phyloP scores from a whole-genome alignment of 2,888 invertebrate genomes.

The Galeruca laticollis region DNA sequence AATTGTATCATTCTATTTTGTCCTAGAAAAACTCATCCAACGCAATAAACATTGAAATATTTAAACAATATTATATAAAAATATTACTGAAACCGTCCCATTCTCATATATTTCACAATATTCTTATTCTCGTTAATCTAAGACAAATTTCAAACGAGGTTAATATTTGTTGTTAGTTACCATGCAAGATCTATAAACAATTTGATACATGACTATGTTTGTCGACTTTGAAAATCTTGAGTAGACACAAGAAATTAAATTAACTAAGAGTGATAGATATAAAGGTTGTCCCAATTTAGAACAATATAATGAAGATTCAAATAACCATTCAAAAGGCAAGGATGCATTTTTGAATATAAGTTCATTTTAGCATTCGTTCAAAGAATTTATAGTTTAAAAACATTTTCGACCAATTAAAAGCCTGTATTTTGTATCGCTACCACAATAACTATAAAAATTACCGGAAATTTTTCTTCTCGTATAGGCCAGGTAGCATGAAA shows the following conservation, averaged over 20 bases:
- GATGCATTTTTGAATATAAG: too few species aligned
- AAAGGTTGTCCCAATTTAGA: background rate
- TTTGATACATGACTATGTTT: slow-evolving; percentile 19
- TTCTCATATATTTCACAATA: background rate
- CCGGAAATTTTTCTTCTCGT: too few species aligned
- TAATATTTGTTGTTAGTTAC: slow-evolving; percentile 14
- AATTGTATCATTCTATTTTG: background rate
- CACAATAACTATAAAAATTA: too few species aligned
- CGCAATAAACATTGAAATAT: background rate
- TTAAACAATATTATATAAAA: background rate
- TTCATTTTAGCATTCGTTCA: too few species aligned
- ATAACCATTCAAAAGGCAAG: too few species aligned
- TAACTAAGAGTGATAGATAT: background rate
- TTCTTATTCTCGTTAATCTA: slow-evolving; percentile 1
- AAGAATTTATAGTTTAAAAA: too few species aligned
- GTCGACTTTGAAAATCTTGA: slow-evolving; percentile 7
- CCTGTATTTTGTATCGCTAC: too few species aligned
- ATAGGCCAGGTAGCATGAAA: too few species aligned
- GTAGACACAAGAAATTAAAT: background rate
- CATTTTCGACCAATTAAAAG: too few species aligned
- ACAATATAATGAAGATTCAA: too few species aligned
- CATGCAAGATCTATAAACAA: slow-evolving; percentile 17
- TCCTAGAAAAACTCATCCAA: background rate
- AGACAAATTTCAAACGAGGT: slow-evolving; percentile 17
- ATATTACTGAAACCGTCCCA: background rate